phyloP scores from a whole-genome alignment of 1,140 invertebrate genomes.

The Rhizoglyphus robini region DNA sequence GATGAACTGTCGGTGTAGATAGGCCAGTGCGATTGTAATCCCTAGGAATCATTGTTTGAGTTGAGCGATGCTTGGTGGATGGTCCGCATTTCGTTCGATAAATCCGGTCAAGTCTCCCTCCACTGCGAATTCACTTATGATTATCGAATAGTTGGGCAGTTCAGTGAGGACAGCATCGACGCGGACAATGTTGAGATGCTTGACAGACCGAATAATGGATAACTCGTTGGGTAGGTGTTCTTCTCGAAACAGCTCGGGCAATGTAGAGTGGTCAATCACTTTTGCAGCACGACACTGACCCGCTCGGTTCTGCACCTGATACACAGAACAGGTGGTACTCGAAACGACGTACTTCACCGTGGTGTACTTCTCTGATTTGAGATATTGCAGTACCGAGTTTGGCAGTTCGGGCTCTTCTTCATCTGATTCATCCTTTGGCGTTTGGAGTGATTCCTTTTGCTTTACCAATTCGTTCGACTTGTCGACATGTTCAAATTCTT shows the following conservation, averaged over 20 bases:
- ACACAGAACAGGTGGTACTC: background rate
- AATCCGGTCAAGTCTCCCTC: background rate
- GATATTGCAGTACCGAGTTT: background rate
- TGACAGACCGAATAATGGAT: background rate
- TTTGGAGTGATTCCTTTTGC: background rate
- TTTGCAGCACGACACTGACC: background rate
- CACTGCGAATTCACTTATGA: background rate
- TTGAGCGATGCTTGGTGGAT: background rate
- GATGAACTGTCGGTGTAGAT: background rate
- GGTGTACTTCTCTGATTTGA: background rate
- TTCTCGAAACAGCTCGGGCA: background rate
- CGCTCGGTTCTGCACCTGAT: background rate
- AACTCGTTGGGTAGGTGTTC: conserved; percentile 5
- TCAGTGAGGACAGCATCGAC: background rate
- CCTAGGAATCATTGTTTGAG: background rate
- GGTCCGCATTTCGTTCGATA: background rate
- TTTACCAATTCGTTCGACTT: no score
- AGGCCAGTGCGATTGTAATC: background rate
- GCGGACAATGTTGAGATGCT: background rate
- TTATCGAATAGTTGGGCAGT: background rate
- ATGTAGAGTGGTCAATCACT: background rate
- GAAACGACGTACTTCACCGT: background rate
- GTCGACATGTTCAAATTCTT: no score
- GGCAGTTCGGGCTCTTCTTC: background rate
- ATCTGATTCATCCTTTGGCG: background rate